Base-by-base conservation (phyloP, 2,797 vertebrate genomes). In the Anolis apletophallus region DNA sequence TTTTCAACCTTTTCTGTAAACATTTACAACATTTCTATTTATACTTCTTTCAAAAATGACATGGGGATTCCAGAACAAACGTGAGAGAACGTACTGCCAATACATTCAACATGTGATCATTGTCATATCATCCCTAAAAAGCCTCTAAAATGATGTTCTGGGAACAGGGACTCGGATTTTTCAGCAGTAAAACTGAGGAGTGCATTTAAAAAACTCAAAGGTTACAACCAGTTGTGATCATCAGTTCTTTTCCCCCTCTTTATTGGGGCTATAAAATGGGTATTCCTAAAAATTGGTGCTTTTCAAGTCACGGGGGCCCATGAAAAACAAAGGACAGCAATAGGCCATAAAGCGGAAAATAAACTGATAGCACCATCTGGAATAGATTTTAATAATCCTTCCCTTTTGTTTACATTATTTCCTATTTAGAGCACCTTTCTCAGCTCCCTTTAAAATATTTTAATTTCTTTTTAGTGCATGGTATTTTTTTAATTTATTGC, bases 61-160 rank as follows among this genome's bases (percentile, higher is more conserved):
- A 81, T 92, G 21, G 84, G 88, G 83, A 90, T 91, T 91, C n/a
- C 73, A 93, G 89, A 81, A 88, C 84, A 88, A 89, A 87, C 74
- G 83, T 80, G 87, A 76, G 91, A 89, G 72, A 90, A 91, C 84
- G 10, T n/a, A 61, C 12, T 83, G 69, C 23, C 26, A 26, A 36
- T 21, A 57, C 52, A 54, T 8, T 17, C 14, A 40, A 55, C 29
- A 29, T 46, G 32, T 82, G 68, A 36, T 23, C 32, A 83, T 14
- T 26, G 88, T 46, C 46, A 46, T 6, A 52, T 72, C 10, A 23
- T n/a, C n/a, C 83, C 92, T 88, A 83, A 79, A 36, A 40, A 34
- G 64, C 0, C 2, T 0, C 77, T 57, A 7, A 26, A 64, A 64
- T 74, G 81, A 89, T 73, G 13, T 81, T 29, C 34, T 11, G 87